phyloP scores from a whole-genome alignment of 1,140 invertebrate genomes.

The Magallana ariakensis region DNA sequence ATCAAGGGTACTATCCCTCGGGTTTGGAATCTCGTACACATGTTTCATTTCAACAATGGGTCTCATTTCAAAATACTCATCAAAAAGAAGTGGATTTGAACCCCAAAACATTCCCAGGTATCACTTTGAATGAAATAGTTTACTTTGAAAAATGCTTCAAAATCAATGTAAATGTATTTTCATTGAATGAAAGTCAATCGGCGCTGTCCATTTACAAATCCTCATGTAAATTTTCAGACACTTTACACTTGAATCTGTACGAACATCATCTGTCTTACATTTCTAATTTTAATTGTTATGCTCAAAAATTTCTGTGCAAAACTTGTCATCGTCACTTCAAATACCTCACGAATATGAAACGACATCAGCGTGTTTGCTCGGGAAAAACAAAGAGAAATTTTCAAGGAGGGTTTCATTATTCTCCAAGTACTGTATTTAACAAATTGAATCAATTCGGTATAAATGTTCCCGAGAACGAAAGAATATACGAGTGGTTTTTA shows the following conservation, averaged over 20 bases:
- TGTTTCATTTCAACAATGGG: not conserved
- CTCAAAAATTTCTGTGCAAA: slow-evolving; percentile 22
- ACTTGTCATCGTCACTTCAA: slow-evolving; percentile 40
- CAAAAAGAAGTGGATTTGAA: no score
- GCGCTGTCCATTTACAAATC: not conserved
- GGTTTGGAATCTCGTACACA: not conserved
- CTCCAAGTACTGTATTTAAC: slow-evolving; percentile 2
- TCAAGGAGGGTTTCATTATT: slow-evolving; percentile 39
- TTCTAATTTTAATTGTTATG: not conserved
- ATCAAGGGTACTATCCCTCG: not conserved
- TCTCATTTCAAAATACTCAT: not conserved
- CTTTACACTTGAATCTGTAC: slow-evolving; percentile 39
- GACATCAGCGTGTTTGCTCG: slow-evolving; percentile 8
- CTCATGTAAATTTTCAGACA: not conserved
- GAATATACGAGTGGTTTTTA: slow-evolving; percentile 27
- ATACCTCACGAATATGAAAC: not conserved
- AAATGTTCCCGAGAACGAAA: not conserved
- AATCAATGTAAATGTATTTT: slow-evolving; percentile 36
- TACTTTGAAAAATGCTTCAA: slow-evolving; percentile 44
- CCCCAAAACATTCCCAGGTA: not conserved
- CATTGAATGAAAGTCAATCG: not conserved
- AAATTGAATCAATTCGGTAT: slow-evolving; percentile 33
- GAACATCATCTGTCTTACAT: slow-evolving; percentile 45
- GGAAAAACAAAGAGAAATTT: not conserved
- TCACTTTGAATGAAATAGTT: not conserved